These are phyloP conservation scores for Ploceus nigricollis DNA, from an alignment of 2,113 vertebrate species.

Conservation along the genomic window DNA sequence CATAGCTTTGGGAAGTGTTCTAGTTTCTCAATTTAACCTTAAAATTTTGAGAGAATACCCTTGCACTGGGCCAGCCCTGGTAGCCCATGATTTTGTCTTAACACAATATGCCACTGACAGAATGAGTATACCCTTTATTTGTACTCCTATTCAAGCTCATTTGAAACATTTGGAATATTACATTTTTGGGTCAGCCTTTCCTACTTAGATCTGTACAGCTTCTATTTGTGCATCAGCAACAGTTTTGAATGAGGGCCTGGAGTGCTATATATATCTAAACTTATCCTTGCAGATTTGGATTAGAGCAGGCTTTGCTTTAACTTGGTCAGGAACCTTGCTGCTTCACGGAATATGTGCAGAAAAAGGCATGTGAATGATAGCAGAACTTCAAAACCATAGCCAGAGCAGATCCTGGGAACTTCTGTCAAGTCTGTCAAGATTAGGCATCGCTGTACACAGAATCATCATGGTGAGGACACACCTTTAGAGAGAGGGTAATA, in stretches of 20 bases:
- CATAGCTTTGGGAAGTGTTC: neutral
- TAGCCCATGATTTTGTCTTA: neutral
- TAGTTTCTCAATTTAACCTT: neutral
- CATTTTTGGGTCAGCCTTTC: neutral
- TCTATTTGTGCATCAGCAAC: neutral
- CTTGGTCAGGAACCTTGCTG: neutral
- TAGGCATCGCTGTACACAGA: neutral
- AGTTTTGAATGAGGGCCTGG: neutral
- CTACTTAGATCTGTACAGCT: neutral
- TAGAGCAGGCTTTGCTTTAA: neutral
- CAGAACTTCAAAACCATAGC: neutral
- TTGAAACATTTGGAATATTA: neutral
- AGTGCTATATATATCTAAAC: neutral
- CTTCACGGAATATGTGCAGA: neutral
- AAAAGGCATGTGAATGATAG: neutral
- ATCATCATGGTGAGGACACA: neutral
- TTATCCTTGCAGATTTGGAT: neutral
- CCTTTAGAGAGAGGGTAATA: neutral
- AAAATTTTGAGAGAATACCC: neutral
- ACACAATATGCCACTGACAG: neutral
- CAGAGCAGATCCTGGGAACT: neutral
- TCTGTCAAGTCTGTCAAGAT: neutral
- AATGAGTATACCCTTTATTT: neutral
- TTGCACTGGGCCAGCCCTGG: neutral
- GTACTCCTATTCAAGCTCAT: neutral